phyloP scores from a whole-genome alignment of 2,888 invertebrate genomes.

The Orgyia antiqua region DNA sequence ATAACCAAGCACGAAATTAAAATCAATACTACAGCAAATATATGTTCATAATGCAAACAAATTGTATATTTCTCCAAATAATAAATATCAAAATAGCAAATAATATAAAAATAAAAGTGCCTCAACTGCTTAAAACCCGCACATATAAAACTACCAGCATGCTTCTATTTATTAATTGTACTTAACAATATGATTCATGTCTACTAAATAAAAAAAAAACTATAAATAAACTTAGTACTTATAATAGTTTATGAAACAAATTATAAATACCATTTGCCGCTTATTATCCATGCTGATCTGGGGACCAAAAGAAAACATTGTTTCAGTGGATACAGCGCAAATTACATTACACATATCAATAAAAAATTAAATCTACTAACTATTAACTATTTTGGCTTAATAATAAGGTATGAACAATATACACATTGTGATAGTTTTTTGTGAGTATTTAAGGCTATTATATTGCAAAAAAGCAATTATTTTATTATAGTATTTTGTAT shows the following conservation, averaged over 20 bases:
- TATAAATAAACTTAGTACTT: slow-evolving; percentile 22
- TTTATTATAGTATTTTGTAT: no score
- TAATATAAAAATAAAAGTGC: slow-evolving; percentile 2
- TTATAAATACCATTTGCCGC: slow-evolving; percentile 33
- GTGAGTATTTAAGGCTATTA: background rate
- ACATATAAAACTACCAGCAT: slow-evolving; percentile 8
- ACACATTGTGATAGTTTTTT: no score
- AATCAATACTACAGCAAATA: no score
- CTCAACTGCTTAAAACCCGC: slow-evolving; percentile 2
- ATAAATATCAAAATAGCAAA: slow-evolving; percentile 2
- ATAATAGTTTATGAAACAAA: slow-evolving; percentile 32
- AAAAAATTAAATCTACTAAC: no score
- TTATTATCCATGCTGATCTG: slow-evolving; percentile 32
- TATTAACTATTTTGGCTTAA: no score
- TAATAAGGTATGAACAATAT: no score
- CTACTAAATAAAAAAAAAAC: slow-evolving; percentile 2
- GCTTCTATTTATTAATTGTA: slow-evolving; percentile 2
- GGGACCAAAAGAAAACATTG: slow-evolving; percentile 32
- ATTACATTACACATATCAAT: no score
- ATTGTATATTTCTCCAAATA: no score
- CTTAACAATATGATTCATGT: background rate
- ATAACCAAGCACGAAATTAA: no score
- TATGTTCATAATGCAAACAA: no score
- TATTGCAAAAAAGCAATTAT: no score
- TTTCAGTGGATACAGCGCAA: slow-evolving; percentile 19